A percentile compares a stretch with the other conserved stretches of the same genome.
Evolutionary conservation across 2,113 vertebrate species (phyloP).

Genomic region (Notothenia rossii): DNA sequence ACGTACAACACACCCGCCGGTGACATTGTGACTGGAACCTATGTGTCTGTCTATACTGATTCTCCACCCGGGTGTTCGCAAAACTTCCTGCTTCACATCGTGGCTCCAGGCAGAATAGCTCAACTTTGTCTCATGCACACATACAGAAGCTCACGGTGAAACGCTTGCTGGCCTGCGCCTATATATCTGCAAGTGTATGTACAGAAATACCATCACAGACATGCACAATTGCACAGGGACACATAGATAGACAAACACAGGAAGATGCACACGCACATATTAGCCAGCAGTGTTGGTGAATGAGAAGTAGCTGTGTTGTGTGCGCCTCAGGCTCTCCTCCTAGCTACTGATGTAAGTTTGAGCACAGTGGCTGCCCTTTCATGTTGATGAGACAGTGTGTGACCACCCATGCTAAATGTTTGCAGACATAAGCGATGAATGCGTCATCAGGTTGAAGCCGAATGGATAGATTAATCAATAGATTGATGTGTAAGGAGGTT

Average conservation of each 20-base stretch:
- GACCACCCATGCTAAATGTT: slow-evolving; percentile 55
- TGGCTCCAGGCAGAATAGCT: slow-evolving; percentile 22
- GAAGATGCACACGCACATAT: background rate
- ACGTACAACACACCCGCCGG: background rate
- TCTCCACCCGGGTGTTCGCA: slow-evolving; percentile 4
- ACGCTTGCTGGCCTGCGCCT: background rate
- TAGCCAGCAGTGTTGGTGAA: slow-evolving; percentile 26
- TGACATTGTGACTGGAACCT: slow-evolving; percentile 25
- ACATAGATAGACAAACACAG: slow-evolving; percentile 11
- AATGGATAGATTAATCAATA: slow-evolving; percentile 7
- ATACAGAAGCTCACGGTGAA: background rate
- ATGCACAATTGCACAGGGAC: slow-evolving; percentile 8
- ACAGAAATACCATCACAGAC: background rate
- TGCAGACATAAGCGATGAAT: slow-evolving; percentile 4
- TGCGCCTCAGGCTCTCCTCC: slow-evolving; percentile 59
- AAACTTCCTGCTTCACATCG: slow-evolving; percentile 2
- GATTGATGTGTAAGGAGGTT: slow-evolving; percentile 11
- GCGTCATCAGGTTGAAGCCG: background rate
- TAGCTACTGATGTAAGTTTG: slow-evolving; percentile 63
- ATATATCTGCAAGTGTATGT: background rate
- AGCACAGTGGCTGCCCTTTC: slow-evolving; percentile 48
- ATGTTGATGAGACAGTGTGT: slow-evolving; percentile 32
- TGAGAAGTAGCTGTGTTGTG: slow-evolving; percentile 57
- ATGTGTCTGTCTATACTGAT: slow-evolving; percentile 12
- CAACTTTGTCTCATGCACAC: background rate